A percentile compares a stretch with the other conserved stretches of the same genome.
Evolutionary conservation across 2,113 vertebrate species (phyloP).

Genomic region (Dendrocopos noguchii): DNA sequence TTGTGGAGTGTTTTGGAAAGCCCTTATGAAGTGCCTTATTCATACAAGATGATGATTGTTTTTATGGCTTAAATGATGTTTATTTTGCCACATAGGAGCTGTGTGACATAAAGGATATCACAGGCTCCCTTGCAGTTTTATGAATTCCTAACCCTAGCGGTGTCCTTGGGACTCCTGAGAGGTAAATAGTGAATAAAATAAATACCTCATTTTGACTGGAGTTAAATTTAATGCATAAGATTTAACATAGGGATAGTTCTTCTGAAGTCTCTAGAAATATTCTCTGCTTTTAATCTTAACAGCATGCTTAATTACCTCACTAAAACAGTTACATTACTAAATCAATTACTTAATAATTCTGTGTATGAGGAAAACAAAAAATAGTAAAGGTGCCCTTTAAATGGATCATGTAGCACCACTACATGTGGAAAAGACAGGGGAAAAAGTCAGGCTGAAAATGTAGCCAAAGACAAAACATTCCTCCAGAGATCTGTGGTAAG

Average conservation of each 20-base stretch:
- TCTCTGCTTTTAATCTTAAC: background rate
- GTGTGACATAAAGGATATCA: background rate
- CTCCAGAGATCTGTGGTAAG: background rate
- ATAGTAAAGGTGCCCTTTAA: background rate
- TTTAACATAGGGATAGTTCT: background rate
- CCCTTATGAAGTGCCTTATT: background rate
- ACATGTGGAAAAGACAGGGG: constrained; percentile 11
- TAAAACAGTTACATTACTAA: background rate
- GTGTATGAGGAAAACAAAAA: background rate
- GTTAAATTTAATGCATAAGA: background rate
- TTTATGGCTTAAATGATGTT: background rate
- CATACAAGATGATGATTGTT: background rate
- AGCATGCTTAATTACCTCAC: background rate
- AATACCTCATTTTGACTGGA: background rate
- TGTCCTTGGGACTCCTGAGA: background rate
- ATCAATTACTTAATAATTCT: background rate
- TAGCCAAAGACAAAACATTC: constrained; percentile 59
- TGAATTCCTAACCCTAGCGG: background rate
- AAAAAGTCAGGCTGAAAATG: constrained; percentile 25
- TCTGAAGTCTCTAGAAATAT: background rate
- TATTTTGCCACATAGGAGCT: background rate
- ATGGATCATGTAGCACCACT: background rate
- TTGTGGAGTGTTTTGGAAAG: background rate
- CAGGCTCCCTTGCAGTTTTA: background rate
- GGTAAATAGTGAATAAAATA: background rate